These are phyloP conservation scores for Pinctada fucata DNA, from an alignment of 2,888 invertebrate species.

Conservation along the genomic window DNA sequence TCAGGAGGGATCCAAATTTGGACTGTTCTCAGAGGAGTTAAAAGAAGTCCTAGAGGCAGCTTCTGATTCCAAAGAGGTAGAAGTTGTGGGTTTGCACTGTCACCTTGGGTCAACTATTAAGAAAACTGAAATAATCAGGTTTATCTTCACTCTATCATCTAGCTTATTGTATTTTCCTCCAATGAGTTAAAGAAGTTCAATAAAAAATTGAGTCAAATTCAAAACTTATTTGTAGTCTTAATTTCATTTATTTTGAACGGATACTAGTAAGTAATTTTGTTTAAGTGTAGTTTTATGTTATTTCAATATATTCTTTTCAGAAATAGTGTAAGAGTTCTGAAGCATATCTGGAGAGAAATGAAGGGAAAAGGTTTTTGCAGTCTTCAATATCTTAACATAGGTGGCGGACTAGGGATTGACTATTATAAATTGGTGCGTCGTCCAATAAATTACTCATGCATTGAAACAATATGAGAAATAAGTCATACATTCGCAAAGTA, in stretches of 20 bases:
- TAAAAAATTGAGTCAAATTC: background rate
- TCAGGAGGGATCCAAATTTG: constrained; percentile 74
- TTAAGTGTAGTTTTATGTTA: no score
- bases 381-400: constrained; percentile 73
- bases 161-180: no score
- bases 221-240: background rate
- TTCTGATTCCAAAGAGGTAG: constrained; percentile 49
- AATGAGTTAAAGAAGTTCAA: no score
- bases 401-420: constrained; percentile 76
- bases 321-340: constrained; percentile 62
- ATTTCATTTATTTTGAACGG: background rate
- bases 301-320: constrained; percentile 24
- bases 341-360: constrained; percentile 53
- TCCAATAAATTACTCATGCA: background rate
- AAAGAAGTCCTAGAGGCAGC: constrained; percentile 58
- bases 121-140: constrained; percentile 62
- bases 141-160: background rate
- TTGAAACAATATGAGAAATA: no score
- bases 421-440: constrained; percentile 57
- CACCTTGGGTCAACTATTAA: constrained; percentile 75
- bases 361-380: constrained; percentile 52
- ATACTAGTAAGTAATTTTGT: no score
- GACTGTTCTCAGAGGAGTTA: constrained; percentile 67
- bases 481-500: no score
- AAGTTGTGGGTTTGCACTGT: constrained; percentile 76